phyloP scores from a whole-genome alignment of 2,888 invertebrate species.

The Polyommatus icarus region DNA sequence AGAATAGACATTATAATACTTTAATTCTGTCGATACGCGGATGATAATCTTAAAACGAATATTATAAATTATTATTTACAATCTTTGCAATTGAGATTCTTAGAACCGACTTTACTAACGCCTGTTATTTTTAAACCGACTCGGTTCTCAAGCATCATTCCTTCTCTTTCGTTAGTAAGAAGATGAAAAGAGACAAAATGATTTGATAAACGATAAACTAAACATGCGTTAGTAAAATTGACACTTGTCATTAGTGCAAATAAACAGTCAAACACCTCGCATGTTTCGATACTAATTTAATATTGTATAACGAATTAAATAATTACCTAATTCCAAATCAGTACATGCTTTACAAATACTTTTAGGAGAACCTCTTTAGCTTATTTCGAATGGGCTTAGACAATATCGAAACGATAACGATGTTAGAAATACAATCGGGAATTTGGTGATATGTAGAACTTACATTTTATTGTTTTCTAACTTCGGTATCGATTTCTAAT shows the following conservation, averaged over 20 bases:
- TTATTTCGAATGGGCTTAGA: conserved; percentile 3
- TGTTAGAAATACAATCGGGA: neutral
- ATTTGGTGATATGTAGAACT: too few relatives aligned
- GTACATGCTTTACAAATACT: conserved; percentile 29
- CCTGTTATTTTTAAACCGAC: conserved; percentile 23
- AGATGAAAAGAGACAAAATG: neutral
- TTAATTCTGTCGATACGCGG: conserved; percentile 45
- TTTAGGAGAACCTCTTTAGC: conserved; percentile 21
- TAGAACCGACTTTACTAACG: conserved; percentile 45
- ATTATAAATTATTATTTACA: conserved; percentile 73
- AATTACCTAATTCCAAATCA: conserved; percentile 31
- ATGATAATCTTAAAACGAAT: conserved; percentile 52
- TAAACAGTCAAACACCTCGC: conserved; percentile 11
- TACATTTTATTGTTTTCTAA: neutral
- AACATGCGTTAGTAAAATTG: conserved; percentile 36
- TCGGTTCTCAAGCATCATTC: neutral
- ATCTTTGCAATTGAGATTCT: conserved; percentile 46
- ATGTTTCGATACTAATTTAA: conserved; percentile 24
- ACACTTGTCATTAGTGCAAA: conserved; percentile 47
- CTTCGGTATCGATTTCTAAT: neutral
- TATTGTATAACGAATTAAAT: conserved; percentile 27
- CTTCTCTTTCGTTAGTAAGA: neutral
- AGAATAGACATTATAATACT: conserved; percentile 2
- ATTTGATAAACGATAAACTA: neutral
- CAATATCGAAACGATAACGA: neutral